phyloP scores from a whole-genome alignment of 2,113 vertebrate genomes.

The Cyanoramphus novaezelandiae region DNA sequence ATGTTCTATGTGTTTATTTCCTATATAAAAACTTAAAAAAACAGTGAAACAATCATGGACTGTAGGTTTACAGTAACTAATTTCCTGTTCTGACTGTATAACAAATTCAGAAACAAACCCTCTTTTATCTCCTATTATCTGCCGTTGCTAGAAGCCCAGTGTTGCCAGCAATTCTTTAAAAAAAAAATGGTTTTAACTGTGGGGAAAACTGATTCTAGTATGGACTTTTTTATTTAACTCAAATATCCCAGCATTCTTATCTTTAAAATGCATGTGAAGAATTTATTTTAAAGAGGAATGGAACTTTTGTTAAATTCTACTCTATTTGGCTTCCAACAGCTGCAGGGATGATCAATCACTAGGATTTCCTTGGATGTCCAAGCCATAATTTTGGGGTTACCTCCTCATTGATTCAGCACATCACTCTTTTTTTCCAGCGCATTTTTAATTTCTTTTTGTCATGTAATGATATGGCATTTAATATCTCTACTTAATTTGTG shows the following conservation, averaged over 20 bases:
- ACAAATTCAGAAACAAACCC: not conserved
- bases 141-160: not conserved
- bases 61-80: not conserved
- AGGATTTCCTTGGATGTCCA: not conserved
- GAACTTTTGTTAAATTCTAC: not conserved
- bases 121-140: not conserved
- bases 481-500: conserved; percentile 35
- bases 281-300: not conserved
- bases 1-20: not conserved
- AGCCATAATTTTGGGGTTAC: not conserved
- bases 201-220: not conserved
- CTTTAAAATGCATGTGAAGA: not conserved
- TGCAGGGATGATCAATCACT: not conserved
- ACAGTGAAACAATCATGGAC: not conserved
- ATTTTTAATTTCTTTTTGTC: conserved; percentile 3
- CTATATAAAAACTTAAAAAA: not conserved
- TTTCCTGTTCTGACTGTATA: not conserved
- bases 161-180: not conserved
- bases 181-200: not conserved
- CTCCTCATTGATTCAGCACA: not conserved
- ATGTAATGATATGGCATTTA: not conserved
- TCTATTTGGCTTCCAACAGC: not conserved
- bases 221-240: not conserved
- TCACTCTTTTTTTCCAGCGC: not conserved
- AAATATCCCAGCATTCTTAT: not conserved